Conservation (phyloP, 2,113 vertebrate species). For the Tetrax tetrax region DNA sequence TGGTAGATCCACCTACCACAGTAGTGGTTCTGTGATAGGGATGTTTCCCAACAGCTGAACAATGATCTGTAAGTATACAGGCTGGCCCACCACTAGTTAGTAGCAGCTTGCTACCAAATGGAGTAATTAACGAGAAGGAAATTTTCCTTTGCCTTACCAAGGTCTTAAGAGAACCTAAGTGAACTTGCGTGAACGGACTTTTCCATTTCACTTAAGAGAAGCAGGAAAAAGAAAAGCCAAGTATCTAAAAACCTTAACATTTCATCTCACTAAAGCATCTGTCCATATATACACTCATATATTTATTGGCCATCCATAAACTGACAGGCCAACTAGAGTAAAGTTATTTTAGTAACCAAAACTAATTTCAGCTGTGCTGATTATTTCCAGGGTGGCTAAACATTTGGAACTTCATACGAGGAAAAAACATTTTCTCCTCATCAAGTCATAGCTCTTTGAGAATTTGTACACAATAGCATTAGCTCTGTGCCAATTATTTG, state of each 20-base stretch:
- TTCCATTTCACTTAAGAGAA: not conserved
- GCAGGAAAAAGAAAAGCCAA: not conserved
- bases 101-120: not conserved
- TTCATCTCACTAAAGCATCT: not conserved
- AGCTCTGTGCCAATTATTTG: not conserved
- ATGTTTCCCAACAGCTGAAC: not conserved
- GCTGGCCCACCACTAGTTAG: accelerated
- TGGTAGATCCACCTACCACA: not conserved
- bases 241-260: not conserved
- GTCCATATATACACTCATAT: not conserved
- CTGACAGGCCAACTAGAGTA: not conserved
- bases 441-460: conserved; percentile 19
- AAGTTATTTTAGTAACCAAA: not conserved
- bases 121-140: not conserved
- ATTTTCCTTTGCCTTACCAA: not conserved
- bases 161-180: not conserved
- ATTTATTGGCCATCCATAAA: not conserved
- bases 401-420: not conserved
- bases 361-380: not conserved
- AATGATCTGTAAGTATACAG: not conserved
- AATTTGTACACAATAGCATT: conserved; percentile 7
- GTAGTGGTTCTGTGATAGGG: not conserved
- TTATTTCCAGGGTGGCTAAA: conserved; percentile 14
- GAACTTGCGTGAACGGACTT: not conserved
- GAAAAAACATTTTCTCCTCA: conserved; percentile 33